Conservation (phyloP, 2,888 invertebrate genomes). For the Aleiodes testaceus region DNA sequence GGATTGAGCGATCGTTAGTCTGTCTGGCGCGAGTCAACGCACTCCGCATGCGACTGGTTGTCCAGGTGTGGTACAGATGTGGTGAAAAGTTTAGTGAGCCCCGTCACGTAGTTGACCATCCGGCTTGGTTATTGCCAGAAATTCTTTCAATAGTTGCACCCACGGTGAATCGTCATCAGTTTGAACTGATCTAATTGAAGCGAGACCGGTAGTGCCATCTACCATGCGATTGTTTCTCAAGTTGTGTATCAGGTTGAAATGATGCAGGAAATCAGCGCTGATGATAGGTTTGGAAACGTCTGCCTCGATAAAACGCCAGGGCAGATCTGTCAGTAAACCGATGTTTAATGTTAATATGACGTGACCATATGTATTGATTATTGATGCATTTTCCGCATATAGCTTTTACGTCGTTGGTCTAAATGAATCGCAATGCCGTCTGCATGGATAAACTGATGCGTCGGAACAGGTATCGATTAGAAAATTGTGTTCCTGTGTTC, state of each 20-base stretch:
- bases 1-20: no score
- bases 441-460: not conserved
- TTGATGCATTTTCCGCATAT: constrained; percentile 60
- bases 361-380: constrained; percentile 60
- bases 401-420: constrained; percentile 18
- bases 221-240: not conserved
- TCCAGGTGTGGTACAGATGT: not conserved
- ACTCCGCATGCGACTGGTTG: not conserved
- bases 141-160: not conserved
- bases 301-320: constrained; percentile 62
- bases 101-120: not conserved
- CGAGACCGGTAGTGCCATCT: not conserved
- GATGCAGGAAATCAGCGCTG: constrained; percentile 58
- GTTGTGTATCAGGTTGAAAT: not conserved
- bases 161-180: not conserved
- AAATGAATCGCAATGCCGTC: not conserved
- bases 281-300: constrained; percentile 63
- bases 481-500: not conserved
- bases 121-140: not conserved
- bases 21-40: not conserved
- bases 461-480: constrained; percentile 22
- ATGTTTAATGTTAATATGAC: constrained; percentile 54
- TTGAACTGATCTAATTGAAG: not conserved
- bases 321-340: constrained; percentile 56
- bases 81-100: not conserved